A percentile compares a stretch with the other conserved stretches of the same genome.
These are phyloP conservation scores for Lasioglossum calceatum DNA, from an alignment of 2,888 invertebrate genomes.

Conservation along the genomic window DNA sequence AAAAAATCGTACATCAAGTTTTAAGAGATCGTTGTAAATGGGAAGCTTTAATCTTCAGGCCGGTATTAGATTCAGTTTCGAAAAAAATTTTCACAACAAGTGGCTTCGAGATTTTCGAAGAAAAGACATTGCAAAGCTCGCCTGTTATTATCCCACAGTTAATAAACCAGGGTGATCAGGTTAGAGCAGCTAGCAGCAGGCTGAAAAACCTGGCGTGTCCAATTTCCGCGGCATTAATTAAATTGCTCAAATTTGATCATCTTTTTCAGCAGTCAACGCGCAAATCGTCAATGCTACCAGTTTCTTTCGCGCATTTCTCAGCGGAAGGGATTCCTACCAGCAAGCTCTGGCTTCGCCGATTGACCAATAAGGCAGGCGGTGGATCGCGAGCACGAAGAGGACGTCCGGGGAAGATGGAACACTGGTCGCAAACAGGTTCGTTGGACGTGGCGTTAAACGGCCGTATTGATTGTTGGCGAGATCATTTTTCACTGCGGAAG, in stretches of 20 bases:
- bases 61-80: background rate
- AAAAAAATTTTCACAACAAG: background rate
- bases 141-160: background rate
- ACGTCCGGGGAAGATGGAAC: slow-evolving; percentile 24
- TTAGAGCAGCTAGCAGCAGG: background rate
- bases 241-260: background rate
- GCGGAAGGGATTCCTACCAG: background rate
- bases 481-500: slow-evolving; percentile 65
- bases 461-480: slow-evolving; percentile 68
- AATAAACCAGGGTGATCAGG: background rate
- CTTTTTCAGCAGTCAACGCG: background rate
- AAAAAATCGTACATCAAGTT: background rate
- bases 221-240: background rate
- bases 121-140: background rate
- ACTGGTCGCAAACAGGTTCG: slow-evolving; percentile 26
- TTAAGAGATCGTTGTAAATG: background rate
- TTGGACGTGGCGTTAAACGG: slow-evolving; percentile 42
- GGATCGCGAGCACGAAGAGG: background rate
- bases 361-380: background rate
- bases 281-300: background rate
- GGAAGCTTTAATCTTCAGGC: background rate
- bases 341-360: background rate
- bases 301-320: background rate
- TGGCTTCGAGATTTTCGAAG: background rate
- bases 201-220: background rate